phyloP scores from a whole-genome alignment of 2,888 invertebrate genomes.

The Idaea biselata region DNA sequence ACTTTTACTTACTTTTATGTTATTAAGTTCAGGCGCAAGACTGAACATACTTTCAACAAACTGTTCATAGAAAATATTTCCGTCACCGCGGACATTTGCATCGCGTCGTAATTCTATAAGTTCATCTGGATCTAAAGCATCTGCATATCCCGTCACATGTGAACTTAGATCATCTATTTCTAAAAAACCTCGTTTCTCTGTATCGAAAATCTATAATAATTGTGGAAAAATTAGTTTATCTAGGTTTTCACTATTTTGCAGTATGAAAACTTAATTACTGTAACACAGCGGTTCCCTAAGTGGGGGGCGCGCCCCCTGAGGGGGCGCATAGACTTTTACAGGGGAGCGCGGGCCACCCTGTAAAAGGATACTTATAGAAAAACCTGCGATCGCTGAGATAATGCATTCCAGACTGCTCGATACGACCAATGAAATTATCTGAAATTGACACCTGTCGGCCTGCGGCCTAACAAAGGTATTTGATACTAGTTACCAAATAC shows the following conservation, averaged over 20 bases:
- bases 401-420: too few species aligned
- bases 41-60: conserved; percentile 63
- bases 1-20: conserved; percentile 46
- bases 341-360: too few species aligned
- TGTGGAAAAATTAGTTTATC: background rate
- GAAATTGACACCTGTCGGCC: too few species aligned
- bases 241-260: background rate
- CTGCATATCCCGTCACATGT: conserved; percentile 50
- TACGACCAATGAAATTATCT: too few species aligned
- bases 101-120: conserved; percentile 58
- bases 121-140: conserved; percentile 51
- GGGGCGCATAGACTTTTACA: too few species aligned
- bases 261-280: too few species aligned
- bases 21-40: conserved; percentile 58
- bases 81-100: conserved; percentile 63
- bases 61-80: conserved; percentile 57
- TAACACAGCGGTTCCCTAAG: too few species aligned
- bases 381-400: too few species aligned
- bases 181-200: conserved; percentile 58
- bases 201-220: conserved; percentile 61
- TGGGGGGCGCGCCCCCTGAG: too few species aligned
- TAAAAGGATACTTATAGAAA: too few species aligned
- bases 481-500: too few species aligned
- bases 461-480: too few species aligned
- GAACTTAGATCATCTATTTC: conserved; percentile 54